Evolutionary conservation across 2,797 vertebrate species (phyloP), one percentile per base, ranked within the genome.

Genomic region (Smutsia temminckii): DNA sequence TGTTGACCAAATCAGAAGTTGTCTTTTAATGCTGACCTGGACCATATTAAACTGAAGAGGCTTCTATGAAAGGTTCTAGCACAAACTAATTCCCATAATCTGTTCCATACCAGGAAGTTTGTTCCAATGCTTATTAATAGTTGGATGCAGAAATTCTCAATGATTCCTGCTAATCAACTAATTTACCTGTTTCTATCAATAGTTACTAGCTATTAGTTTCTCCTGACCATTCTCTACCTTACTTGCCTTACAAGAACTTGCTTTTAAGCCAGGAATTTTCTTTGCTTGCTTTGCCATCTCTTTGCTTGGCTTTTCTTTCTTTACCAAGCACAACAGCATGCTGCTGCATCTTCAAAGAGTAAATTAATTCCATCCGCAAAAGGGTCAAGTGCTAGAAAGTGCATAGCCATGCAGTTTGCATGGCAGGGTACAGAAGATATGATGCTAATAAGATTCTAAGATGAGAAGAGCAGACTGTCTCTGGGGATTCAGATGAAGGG

Each of bases 361-460:
- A 99, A 99, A 99, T 99, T 98, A 99, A 99, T 99, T 99, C 99
- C 95, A 96, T 99, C 98, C 98, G 98, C 98, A 99, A 98, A 98
- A 99, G 98, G 99, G 99, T 99, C 99, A 99, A 99, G 98, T 99
- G 98, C 99, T 98, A 98, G 98, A 99, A 99, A 99, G 98, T 99
- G 99, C 99, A 99, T 99, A 99, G 99, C 98, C 99, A 99, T 99
- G 99, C 98, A 99, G 98, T 99, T 99, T 98, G 98, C 98, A 97
- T 99, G 99, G 99, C 98, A 99, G 99, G 98, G 98, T 98, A 98
- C 96, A 97, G 98, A 98, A 99, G 99, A 99, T 98, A 98, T 98
- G 98, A 99, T 99, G 98, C 99, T 99, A 99, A 99, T 99, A 99
- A 99, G 99, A 99, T 99, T 99, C 99, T 98, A 99, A 99, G 98